These are phyloP conservation scores for Acleris holmiana DNA, from an alignment of 2,888 invertebrate species.

Conservation along the genomic window DNA sequence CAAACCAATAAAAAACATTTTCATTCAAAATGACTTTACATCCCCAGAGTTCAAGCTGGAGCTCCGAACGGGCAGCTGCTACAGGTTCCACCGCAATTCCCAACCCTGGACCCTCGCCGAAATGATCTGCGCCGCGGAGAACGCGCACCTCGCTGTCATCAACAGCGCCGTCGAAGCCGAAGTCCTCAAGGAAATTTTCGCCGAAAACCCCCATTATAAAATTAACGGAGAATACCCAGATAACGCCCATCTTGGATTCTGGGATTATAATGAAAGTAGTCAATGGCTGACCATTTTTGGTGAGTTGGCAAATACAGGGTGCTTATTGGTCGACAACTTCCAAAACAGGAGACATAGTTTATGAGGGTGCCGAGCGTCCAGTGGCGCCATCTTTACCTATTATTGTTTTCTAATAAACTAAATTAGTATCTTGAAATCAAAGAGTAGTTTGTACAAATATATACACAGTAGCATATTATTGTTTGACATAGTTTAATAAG, in stretches of 20 bases:
- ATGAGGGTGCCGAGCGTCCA: too few species aligned
- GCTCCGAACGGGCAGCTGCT: conserved; percentile 24
- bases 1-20: too few species aligned
- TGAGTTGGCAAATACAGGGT: background rate
- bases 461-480: too few species aligned
- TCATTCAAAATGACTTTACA: background rate
- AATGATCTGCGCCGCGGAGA: conserved; percentile 20
- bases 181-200: conserved; percentile 19
- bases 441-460: too few species aligned
- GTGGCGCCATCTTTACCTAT: too few species aligned
- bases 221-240: background rate
- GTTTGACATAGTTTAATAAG: too few species aligned
- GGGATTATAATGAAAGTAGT: conserved; percentile 19
- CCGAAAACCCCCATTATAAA: conserved; percentile 5
- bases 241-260: conserved; percentile 20
- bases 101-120: conserved; percentile 19
- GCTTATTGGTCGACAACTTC: too few species aligned
- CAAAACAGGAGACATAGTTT: too few species aligned
- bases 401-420: too few species aligned
- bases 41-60: conserved; percentile 22
- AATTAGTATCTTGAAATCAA: too few species aligned
- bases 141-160: conserved; percentile 29
- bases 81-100: conserved; percentile 23
- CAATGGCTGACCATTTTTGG: conserved; percentile 20
- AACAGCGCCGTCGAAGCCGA: conserved; percentile 24